Base-by-base conservation (phyloP, 2,888 invertebrate genomes). In the Dorcus hopei region DNA sequence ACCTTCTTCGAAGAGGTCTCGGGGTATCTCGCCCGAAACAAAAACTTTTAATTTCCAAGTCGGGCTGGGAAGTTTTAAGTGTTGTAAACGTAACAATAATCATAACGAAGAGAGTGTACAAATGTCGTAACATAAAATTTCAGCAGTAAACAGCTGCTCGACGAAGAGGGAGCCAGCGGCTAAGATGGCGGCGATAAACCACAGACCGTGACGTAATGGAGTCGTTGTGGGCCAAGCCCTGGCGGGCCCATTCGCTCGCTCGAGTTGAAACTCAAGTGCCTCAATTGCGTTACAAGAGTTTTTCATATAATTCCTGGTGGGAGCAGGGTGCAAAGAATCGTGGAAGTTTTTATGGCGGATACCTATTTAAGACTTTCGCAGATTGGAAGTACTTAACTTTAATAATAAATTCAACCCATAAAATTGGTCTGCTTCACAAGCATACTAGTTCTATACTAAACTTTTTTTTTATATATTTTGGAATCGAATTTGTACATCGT, bases 171-270 rank as follows among this genome's bases (percentile, higher is more conserved):
- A 11, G n/a, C 38, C 33, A 33, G 8, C 14, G 38, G 38, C 8
- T 51, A 38, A 42, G 51, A 59, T 52, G 66, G 63, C 64, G 55
- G 45, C 65, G 63, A 69, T 70, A 71, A 70, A 70, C 69, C 69
- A 67, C 69, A 68, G 64, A 61, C 64, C 67, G 67, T 70, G 68
- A 71, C 70, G 69, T 70, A 69, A 71, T 70, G 65, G 68, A 69
- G 68, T 68, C 68, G 66, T 71, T 70, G 68, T 64, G 59, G 64
- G 65, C 61, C 60, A 52, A 59, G 49, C 62, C 70, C 66, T 64
- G 66, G 61, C 63, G 68, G 68, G 63, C 64, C 66, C 67, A 65
- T 70, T 67, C 55, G 63, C 57, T 54, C 57, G 58, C 48, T 58
- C 45, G 64, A 66, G 64, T 64, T 62, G 66, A 60, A 64, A 60